phyloP scores from a whole-genome alignment of 37 sponge, comb jelly and placozoan genomes.

The Trichoplax adhaerens region DNA sequence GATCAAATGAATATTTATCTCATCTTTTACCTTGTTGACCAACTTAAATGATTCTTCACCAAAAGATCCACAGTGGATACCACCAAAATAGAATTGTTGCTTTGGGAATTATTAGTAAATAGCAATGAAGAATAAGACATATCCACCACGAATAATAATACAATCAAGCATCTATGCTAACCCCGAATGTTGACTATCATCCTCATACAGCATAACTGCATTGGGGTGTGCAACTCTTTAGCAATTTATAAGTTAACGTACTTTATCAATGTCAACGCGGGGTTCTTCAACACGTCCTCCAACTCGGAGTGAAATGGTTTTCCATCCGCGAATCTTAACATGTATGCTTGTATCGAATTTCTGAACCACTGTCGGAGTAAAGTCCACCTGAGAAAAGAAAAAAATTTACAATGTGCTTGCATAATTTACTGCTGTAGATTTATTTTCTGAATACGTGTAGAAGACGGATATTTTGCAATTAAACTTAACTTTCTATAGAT shows the following conservation, averaged over 20 bases:
- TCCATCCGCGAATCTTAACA: slow-evolving; percentile 33
- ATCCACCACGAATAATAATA: too few species aligned
- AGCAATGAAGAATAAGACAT: not conserved
- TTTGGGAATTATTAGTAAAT: slow-evolving; percentile 2
- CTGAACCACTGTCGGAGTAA: slow-evolving; percentile 20
- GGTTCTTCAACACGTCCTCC: slow-evolving; percentile 54
- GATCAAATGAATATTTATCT: too few species aligned
- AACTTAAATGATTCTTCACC: slow-evolving; percentile 26
- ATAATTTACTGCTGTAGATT: too few species aligned
- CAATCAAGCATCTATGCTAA: too few species aligned
- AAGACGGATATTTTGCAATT: too few species aligned
- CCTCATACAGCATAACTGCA: too few species aligned
- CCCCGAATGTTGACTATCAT: too few species aligned
- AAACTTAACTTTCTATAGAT: too few species aligned
- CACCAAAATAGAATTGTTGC: slow-evolving; percentile 55
- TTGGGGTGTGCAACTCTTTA: not conserved
- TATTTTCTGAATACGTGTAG: too few species aligned
- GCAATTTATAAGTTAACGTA: not conserved
- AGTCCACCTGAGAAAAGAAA: not conserved
- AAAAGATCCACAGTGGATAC: slow-evolving; percentile 46
- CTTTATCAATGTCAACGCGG: slow-evolving; percentile 28
- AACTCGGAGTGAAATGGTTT: slow-evolving; percentile 27
- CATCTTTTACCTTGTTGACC: slow-evolving; percentile 26
- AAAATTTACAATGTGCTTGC: too few species aligned
- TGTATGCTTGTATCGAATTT: slow-evolving; percentile 43